A percentile compares a stretch with the other conserved stretches of the same genome.
phyloP scores from a whole-genome alignment of 1,140 invertebrate genomes.

The Diorhabda sublineata region DNA sequence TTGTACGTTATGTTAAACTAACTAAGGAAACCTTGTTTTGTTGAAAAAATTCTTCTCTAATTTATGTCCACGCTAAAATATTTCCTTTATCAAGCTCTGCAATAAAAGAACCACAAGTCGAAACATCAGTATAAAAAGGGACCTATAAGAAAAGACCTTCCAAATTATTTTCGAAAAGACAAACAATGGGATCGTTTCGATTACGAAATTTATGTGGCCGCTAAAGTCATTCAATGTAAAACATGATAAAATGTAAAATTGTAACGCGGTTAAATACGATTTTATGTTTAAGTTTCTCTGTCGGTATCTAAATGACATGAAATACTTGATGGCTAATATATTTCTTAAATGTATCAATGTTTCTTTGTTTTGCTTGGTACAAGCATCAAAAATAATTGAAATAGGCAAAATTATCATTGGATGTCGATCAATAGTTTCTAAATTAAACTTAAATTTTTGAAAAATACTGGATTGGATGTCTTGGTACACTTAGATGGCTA shows the following conservation, averaged over 20 bases:
- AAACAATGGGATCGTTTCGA: neutral
- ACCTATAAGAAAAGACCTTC: neutral
- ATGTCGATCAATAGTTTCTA: too few relatives aligned
- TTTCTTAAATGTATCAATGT: neutral
- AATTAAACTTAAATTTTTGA: too few relatives aligned
- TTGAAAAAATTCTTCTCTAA: neutral
- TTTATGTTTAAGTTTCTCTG: neutral
- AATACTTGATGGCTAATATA: neutral
- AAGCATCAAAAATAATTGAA: too few relatives aligned
- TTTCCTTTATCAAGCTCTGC: neutral
- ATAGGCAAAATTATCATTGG: too few relatives aligned
- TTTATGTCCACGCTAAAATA: neutral
- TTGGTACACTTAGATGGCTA: too few relatives aligned
- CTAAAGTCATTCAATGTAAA: neutral
- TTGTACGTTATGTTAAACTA: too few relatives aligned
- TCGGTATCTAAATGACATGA: neutral
- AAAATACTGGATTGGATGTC: too few relatives aligned
- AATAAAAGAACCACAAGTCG: neutral
- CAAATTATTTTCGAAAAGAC: conserved; percentile 2
- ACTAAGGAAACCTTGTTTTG: neutral
- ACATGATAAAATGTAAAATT: conserved; percentile 3
- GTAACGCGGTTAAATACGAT: conserved; percentile 1
- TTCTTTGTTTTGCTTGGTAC: neutral
- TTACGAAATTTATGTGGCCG: neutral
- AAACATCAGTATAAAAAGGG: conserved; percentile 2